These are phyloP conservation scores for Gyps fulvus DNA, from an alignment of 2,113 vertebrate species.

Conservation along the genomic window DNA sequence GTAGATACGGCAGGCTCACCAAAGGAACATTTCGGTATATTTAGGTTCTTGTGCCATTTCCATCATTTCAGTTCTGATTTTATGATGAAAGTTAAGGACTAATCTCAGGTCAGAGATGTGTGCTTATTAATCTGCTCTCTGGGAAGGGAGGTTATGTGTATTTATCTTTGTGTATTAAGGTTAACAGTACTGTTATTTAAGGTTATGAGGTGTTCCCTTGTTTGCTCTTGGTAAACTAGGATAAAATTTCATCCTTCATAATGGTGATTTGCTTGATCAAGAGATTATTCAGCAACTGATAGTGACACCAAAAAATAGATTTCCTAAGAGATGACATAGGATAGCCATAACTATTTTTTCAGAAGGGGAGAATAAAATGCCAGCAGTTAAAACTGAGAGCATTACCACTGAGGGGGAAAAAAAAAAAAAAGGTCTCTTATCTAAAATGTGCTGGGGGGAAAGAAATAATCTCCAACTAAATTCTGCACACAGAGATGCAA, in stretches of 20 bases:
- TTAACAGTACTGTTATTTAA: background rate
- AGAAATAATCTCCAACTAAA: background rate
- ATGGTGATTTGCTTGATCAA: background rate
- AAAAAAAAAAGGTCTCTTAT: background rate
- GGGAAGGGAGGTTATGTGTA: background rate
- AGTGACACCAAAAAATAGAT: too few species aligned
- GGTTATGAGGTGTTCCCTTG: background rate
- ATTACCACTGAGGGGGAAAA: too few species aligned
- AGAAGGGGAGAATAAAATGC: too few species aligned
- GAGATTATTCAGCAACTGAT: too few species aligned
- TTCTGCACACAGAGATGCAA: background rate
- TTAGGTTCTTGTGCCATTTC: background rate
- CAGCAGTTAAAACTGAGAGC: too few species aligned
- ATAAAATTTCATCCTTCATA: background rate
- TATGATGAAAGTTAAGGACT: background rate
- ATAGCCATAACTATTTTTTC: too few species aligned
- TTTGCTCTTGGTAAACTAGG: background rate
- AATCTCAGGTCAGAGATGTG: background rate
- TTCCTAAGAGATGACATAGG: too few species aligned
- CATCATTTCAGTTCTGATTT: background rate
- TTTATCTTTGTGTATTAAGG: background rate
- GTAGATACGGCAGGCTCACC: background rate
- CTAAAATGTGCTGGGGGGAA: background rate
- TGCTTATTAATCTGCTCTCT: background rate
- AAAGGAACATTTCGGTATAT: background rate